These are phyloP conservation scores for Melieria crassipennis DNA, from an alignment of 2,888 invertebrate genomes.

Conservation along the genomic window DNA sequence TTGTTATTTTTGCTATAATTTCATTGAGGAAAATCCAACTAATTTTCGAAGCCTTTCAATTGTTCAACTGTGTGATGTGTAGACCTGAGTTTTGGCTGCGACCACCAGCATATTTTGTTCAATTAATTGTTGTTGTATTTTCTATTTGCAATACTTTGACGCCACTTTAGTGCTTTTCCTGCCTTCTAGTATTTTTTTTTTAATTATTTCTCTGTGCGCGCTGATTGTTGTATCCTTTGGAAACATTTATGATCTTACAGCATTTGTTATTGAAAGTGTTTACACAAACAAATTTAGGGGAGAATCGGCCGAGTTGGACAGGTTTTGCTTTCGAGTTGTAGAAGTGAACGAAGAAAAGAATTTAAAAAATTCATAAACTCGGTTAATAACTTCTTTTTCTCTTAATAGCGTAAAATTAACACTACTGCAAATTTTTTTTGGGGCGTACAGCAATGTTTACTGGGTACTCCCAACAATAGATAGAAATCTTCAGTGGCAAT, in stretches of 20 bases:
- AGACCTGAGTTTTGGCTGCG: not conserved
- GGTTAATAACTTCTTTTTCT: too few species aligned
- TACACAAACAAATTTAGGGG: too few species aligned
- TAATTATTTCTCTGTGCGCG: not conserved
- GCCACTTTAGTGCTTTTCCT: not conserved
- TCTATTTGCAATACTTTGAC: not conserved
- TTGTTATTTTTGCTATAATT: not conserved
- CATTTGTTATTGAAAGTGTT: too few species aligned
- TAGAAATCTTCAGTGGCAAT: too few species aligned
- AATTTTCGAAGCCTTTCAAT: not conserved
- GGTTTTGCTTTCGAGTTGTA: too few species aligned
- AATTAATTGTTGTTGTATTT: not conserved
- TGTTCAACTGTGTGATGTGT: not conserved
- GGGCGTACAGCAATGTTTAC: too few species aligned
- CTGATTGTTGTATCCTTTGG: not conserved
- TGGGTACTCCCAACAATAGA: too few species aligned
- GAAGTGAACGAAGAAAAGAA: too few species aligned
- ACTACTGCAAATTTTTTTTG: too few species aligned
- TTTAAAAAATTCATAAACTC: too few species aligned
- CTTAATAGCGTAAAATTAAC: too few species aligned
- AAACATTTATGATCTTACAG: conserved; percentile 7
- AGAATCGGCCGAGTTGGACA: too few species aligned
- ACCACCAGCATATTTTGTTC: not conserved
- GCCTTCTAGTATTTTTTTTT: not conserved
- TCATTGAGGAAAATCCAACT: conserved; percentile 2